Conservation (phyloP, 2,888 invertebrate species). For the Eupelmus urozonus region DNA sequence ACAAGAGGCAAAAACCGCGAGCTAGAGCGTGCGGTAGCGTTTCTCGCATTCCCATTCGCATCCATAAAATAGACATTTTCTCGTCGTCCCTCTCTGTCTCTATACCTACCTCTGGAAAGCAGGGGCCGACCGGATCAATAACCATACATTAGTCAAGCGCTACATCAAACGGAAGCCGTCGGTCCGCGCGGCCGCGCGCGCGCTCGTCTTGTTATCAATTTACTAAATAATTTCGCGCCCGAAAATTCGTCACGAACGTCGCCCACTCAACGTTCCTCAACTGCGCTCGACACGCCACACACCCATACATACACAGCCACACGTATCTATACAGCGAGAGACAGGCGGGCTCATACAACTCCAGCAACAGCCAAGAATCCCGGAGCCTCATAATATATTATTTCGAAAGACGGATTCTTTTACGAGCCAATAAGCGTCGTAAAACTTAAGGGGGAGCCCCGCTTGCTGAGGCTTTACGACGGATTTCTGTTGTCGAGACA, state of each 20-base stretch:
- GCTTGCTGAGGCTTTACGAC: conserved; percentile 7
- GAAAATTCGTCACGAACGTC: too few relatives aligned
- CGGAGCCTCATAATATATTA: conserved; percentile 15
- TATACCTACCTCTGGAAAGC: too few relatives aligned
- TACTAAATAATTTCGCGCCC: background rate
- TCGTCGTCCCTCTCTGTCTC: background rate
- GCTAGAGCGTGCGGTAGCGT: background rate
- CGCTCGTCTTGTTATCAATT: conserved; percentile 2
- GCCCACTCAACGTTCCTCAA: too few relatives aligned
- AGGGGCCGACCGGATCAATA: conserved; percentile 11
- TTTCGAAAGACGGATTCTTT: conserved; percentile 13
- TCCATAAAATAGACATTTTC: conserved; percentile 1
- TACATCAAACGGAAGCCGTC: background rate
- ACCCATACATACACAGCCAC: too few relatives aligned
- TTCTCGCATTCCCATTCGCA: background rate
- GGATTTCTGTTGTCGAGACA: conserved; percentile 21
- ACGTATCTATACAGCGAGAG: too few relatives aligned
- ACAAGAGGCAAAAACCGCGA: background rate
- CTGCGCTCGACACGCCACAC: too few relatives aligned
- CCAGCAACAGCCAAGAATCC: too few relatives aligned
- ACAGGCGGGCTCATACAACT: too few relatives aligned
- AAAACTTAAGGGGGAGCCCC: conserved; percentile 12
- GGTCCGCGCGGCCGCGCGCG: too few relatives aligned
- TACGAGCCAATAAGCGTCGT: conserved; percentile 29
- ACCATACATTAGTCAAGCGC: conserved; percentile 26